Evolutionary conservation across 1,140 invertebrate species (phyloP).

Genomic region (Aphidius ervi): DNA sequence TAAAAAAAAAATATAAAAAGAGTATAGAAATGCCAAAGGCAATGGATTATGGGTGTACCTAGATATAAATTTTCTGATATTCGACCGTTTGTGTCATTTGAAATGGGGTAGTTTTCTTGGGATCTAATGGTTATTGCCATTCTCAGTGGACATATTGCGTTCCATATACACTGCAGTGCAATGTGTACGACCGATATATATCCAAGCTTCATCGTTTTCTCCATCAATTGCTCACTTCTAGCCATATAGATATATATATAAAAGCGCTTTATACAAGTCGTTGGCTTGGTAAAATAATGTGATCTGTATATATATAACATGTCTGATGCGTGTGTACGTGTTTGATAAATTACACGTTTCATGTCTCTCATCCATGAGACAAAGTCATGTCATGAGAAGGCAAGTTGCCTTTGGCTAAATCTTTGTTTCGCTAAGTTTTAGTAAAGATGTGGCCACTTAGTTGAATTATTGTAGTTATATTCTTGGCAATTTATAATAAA

Average conservation of each 20-base stretch:
- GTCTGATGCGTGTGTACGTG: too few species aligned
- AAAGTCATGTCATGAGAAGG: too few species aligned
- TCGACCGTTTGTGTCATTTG: conserved; percentile 59
- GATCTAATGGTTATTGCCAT: conserved; percentile 63
- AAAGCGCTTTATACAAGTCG: too few species aligned
- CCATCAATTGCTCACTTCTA: conserved; percentile 21
- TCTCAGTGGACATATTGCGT: conserved; percentile 61
- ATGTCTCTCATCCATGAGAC: too few species aligned
- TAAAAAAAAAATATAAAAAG: neutral
- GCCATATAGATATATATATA: too few species aligned
- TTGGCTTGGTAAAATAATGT: too few species aligned
- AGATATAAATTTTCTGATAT: conserved; percentile 59
- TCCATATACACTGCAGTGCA: conserved; percentile 54
- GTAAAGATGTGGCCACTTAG: conserved; percentile 50
- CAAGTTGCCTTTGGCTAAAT: too few species aligned
- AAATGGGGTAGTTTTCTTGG: conserved; percentile 60
- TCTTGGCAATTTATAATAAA: conserved; percentile 46
- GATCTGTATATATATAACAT: too few species aligned
- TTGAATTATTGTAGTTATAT: conserved; percentile 51
- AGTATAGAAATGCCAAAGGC: conserved; percentile 11
- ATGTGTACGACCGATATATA: conserved; percentile 58
- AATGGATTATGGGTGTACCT: conserved; percentile 17
- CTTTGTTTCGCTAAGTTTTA: conserved; percentile 14
- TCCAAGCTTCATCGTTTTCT: conserved; percentile 44
- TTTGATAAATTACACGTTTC: too few species aligned